phyloP scores from a whole-genome alignment of 2,113 vertebrate genomes.

The Mormyrus lacerda region DNA sequence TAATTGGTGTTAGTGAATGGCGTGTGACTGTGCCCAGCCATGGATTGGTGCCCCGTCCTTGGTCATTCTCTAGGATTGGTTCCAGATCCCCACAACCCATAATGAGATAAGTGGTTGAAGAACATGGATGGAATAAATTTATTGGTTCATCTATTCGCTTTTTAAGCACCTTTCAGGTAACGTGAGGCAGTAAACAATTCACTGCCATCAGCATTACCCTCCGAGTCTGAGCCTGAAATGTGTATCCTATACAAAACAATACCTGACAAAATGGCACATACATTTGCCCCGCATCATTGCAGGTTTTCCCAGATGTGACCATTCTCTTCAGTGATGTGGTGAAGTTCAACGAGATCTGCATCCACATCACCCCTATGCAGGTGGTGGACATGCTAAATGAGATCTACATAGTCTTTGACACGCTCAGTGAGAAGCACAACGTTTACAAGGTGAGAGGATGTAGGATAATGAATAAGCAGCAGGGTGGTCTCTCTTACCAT shows the following conservation, averaged over 20 bases:
- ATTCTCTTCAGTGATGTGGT: constrained; percentile 68
- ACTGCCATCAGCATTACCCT: neutral
- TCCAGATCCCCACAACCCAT: neutral
- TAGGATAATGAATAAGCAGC: neutral
- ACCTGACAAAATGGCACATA: neutral
- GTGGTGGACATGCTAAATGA: constrained; percentile 69
- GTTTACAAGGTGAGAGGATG: constrained; percentile 56
- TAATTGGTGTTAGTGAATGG: too few relatives aligned
- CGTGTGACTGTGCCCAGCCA: neutral
- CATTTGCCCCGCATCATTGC: neutral
- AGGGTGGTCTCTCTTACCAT: neutral
- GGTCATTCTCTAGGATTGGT: neutral
- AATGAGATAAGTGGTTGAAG: neutral
- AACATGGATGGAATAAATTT: neutral
- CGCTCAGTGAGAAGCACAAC: constrained; percentile 66
- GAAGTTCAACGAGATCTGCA: constrained; percentile 67
- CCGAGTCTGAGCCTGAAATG: neutral
- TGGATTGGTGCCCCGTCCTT: neutral
- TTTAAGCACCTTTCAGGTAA: neutral
- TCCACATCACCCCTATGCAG: constrained; percentile 67
- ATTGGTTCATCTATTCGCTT: neutral
- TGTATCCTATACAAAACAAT: neutral
- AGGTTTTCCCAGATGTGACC: constrained; percentile 66
- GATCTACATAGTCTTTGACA: constrained; percentile 66
- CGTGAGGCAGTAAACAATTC: neutral